Evolutionary conservation across 1,140 invertebrate species (phyloP), one percentile per base, ranked within the genome.

Genomic region (Reticulitermes speratus): DNA sequence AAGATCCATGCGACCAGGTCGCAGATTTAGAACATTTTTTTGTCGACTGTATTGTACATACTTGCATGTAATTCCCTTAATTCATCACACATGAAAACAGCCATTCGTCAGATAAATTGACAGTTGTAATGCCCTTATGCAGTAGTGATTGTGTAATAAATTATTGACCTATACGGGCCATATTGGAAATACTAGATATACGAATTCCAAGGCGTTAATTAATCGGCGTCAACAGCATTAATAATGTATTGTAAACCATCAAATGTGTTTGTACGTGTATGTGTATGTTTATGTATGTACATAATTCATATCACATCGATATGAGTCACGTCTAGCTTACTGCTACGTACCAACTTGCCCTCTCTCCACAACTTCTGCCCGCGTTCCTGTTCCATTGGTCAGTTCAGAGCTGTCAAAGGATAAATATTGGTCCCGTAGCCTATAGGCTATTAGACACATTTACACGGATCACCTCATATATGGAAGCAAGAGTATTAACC

Each of bases 171-270:
- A 75, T 3, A 30, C 11, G 1, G 1, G 30, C 3, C 65, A 19
- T 1, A 75, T 8, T 75, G 25, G 65, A 30, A 25, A 14, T 30
- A 75, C n/a, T 75, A 75, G 16, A n/a, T 65, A 19, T n/a, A 65
- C 65, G 65, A n/a, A 75, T 75, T 75, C 65, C 65, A 75, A 75
- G 65, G 65, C 65, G n/a, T 75, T 75, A 75, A 75, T 75, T 75
- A 75, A 75, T 75, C 65, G 65, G 14, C 16, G 65, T 75, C 65
- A 75, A 30, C 65, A 75, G n/a, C 65, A 30, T 75, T 30, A 75
- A 30, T 75, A 30, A 75, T 30, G 65, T 30, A 30, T 30, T 30
- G 2, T 23, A 65, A 65, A 65, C 59, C 59, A 65, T 65, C 59
- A 65, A 23, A 65, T 65, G 8, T 65, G 21, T 65, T 65, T 65